A percentile compares a stretch with the other conserved stretches of the same genome.
These are phyloP conservation scores for Diorhabda carinulata DNA, from an alignment of 1,140 invertebrate genomes.

Conservation along the genomic window DNA sequence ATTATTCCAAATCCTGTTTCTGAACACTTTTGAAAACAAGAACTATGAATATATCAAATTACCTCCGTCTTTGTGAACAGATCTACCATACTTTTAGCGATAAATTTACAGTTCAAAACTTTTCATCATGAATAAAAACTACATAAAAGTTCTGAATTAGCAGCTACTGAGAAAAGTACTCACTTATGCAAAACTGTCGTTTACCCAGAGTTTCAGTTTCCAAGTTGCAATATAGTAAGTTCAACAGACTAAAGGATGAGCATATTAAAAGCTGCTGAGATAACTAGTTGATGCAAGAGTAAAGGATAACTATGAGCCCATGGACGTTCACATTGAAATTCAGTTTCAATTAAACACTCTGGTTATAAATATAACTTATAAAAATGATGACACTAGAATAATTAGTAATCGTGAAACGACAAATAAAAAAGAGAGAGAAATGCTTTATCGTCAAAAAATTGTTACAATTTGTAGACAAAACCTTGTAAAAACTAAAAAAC, in stretches of 20 bases:
- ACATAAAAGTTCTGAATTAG: conserved; percentile 9
- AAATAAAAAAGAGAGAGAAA: too few species aligned
- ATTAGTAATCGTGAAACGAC: too few species aligned
- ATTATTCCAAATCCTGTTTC: too few species aligned
- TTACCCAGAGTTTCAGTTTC: conserved; percentile 19
- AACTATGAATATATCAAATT: background rate
- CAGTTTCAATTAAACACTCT: too few species aligned
- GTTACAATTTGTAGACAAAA: too few species aligned
- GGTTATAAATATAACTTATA: too few species aligned
- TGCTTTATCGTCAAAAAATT: too few species aligned
- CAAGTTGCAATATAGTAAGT: conserved; percentile 18
- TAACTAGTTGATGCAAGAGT: conserved; percentile 1
- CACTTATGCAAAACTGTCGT: conserved; percentile 22
- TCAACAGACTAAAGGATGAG: conserved; percentile 16
- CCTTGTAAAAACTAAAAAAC: too few species aligned
- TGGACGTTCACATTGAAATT: background rate
- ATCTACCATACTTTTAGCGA: conserved; percentile 2
- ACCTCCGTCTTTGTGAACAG: background rate
- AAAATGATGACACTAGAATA: too few species aligned
- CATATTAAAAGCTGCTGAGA: conserved; percentile 6
- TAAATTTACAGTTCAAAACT: conserved; percentile 1
- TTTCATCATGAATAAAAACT: background rate
- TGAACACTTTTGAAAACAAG: too few species aligned
- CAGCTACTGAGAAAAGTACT: conserved; percentile 13
- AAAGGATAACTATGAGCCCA: background rate